Conservation (phyloP, 2,888 invertebrate species). For the Zeuzera pyrina region DNA sequence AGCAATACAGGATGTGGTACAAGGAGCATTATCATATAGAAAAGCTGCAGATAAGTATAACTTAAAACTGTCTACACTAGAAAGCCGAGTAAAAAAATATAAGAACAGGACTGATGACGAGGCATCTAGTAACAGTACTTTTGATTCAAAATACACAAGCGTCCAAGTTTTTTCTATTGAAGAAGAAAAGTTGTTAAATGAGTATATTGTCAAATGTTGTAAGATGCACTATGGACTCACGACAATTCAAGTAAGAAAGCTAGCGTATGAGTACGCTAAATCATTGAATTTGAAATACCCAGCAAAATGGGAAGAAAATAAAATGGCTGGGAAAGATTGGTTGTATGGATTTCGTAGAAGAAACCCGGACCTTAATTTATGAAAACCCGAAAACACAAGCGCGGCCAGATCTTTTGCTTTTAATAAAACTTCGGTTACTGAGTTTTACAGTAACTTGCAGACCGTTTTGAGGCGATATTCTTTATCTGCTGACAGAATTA, state of each 20-base stretch:
- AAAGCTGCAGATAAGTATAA: conserved; percentile 4
- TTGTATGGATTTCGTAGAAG: conserved; percentile 5
- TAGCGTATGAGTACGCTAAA: conserved; percentile 18
- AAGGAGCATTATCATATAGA: conserved; percentile 3
- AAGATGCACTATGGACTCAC: conserved; percentile 18
- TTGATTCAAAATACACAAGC: neutral
- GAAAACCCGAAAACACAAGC: conserved; percentile 26
- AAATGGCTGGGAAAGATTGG: conserved; percentile 12
- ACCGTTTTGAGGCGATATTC: neutral
- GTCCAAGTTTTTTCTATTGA: neutral
- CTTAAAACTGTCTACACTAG: neutral
- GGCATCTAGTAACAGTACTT: neutral
- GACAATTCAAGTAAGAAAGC: conserved; percentile 13
- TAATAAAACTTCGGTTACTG: conserved; percentile 16
- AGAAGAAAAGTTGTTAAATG: neutral
- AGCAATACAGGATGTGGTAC: conserved; percentile 6
- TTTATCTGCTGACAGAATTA: neutral
- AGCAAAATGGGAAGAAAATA: conserved; percentile 13
- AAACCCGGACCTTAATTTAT: conserved; percentile 13
- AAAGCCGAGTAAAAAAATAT: conserved; percentile 9
- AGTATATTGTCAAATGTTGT: neutral
- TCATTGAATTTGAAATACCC: conserved; percentile 16
- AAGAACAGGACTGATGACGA: conserved; percentile 1
- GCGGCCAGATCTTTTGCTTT: conserved; percentile 23
- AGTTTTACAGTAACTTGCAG: conserved; percentile 11